Percentiles rank a stretch among this genome's conserved stretches.
These are phyloP conservation scores for Loris lydekkerianus DNA, from an alignment of 2,797 vertebrate genomes.

Conservation along the genomic window DNA sequence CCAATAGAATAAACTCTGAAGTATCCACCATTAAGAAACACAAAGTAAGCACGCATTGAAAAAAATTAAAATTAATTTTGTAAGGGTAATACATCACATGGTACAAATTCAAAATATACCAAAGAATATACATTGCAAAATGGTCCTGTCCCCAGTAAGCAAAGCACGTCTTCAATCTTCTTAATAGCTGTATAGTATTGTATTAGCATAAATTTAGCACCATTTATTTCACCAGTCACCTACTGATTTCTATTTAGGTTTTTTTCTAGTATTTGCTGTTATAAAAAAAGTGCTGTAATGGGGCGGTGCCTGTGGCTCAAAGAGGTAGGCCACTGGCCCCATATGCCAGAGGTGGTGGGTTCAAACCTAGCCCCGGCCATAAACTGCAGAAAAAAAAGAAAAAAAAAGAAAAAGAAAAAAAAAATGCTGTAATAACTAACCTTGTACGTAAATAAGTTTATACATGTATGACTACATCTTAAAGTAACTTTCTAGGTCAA, in stretches of 20 bases:
- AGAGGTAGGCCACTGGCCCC: no score
- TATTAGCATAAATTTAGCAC: neutral
- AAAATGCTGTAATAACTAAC: neutral
- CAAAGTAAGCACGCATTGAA: neutral
- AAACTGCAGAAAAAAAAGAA: no score
- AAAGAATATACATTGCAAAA: neutral
- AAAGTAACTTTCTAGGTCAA: slow-evolving; percentile 36
- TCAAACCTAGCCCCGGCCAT: no score
- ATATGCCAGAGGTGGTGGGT: no score
- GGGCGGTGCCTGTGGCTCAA: no score
- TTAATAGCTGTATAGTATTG: neutral
- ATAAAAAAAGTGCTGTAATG: neutral
- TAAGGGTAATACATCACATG: neutral
- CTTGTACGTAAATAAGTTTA: slow-evolving; percentile 31
- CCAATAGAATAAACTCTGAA: neutral
- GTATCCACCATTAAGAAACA: neutral
- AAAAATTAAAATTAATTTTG: slow-evolving; percentile 39
- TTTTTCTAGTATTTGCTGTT: slow-evolving; percentile 40
- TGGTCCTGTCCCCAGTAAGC: neutral
- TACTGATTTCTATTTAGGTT: slow-evolving; percentile 7
- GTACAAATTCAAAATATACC: slow-evolving; percentile 50
- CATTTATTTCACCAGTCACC: neutral
- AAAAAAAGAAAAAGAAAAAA: neutral
- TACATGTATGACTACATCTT: neutral
- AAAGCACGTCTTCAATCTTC: slow-evolving; percentile 11